Conservation (phyloP, 2,888 invertebrate species). For the Plebejus anna region DNA sequence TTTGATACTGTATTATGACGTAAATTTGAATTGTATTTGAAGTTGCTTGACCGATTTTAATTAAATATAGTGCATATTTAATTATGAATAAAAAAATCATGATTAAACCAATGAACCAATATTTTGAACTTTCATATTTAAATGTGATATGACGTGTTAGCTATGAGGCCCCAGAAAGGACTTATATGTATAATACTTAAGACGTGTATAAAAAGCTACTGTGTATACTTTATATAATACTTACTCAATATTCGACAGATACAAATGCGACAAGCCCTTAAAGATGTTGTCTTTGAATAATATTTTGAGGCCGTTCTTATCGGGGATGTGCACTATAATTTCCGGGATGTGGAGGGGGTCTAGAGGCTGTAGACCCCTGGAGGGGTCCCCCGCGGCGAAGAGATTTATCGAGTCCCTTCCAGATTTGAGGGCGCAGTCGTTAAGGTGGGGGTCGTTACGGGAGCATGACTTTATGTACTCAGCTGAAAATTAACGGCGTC, state of each 20-base stretch:
- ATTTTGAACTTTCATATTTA: too few relatives aligned
- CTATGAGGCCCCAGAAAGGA: too few relatives aligned
- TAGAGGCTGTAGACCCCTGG: conserved; percentile 49
- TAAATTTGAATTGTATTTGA: too few relatives aligned
- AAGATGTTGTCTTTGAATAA: conserved; percentile 58
- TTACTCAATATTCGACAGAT: conserved; percentile 53
- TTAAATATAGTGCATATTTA: too few relatives aligned
- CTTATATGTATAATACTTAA: too few relatives aligned
- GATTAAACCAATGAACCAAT: too few relatives aligned
- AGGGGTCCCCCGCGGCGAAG: conserved; percentile 53
- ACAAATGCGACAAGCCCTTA: conserved; percentile 53
- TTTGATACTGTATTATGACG: too few relatives aligned
- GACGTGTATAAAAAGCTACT: too few relatives aligned
- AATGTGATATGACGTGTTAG: too few relatives aligned
- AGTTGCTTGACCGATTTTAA: too few relatives aligned
- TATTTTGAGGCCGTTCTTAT: conserved; percentile 56
- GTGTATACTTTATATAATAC: conserved; percentile 35
- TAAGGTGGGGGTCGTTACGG: conserved; percentile 58
- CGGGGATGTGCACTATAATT: conserved; percentile 57
- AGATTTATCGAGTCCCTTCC: conserved; percentile 52
- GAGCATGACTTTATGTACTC: conserved; percentile 55
- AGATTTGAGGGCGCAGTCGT: conserved; percentile 56
- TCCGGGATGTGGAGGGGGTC: conserved; percentile 56
- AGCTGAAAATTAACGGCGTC: conserved; percentile 43
- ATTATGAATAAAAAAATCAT: too few relatives aligned